Conservation (phyloP, 2,888 invertebrate genomes). For the Mythimna pallens region DNA sequence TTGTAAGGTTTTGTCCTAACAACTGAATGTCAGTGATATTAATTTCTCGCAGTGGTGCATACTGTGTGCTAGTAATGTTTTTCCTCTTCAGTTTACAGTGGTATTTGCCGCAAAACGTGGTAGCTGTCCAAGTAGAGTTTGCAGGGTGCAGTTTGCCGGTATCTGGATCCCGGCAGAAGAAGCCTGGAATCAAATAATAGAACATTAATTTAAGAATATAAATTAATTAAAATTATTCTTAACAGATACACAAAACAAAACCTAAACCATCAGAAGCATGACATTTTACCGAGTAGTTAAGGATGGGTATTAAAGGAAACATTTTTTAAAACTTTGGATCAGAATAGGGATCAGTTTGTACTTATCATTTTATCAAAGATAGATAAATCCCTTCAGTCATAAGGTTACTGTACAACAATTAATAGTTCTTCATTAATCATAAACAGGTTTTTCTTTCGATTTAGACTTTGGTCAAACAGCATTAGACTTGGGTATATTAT, state of each 20-base stretch:
- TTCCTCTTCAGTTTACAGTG: slow-evolving; percentile 81
- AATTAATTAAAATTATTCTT: neutral
- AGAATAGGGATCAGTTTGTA: neutral
- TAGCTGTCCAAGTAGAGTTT: slow-evolving; percentile 84
- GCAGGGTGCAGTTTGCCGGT: slow-evolving; percentile 80
- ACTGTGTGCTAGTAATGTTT: slow-evolving; percentile 66
- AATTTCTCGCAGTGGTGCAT: slow-evolving; percentile 69
- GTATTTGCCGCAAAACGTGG: slow-evolving; percentile 86
- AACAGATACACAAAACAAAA: neutral
- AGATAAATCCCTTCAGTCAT: neutral
- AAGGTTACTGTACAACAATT: too few species aligned
- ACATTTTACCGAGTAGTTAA: neutral
- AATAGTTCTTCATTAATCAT: neutral
- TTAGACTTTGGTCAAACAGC: neutral
- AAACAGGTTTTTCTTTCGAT: neutral
- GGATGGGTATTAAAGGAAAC: neutral
- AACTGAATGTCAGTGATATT: slow-evolving; percentile 67
- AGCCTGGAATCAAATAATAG: slow-evolving; percentile 74
- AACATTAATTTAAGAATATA: neutral
- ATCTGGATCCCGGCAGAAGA: slow-evolving; percentile 86
- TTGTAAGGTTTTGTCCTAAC: slow-evolving; percentile 12
- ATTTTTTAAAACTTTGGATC: neutral
- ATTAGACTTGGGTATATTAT: slow-evolving; percentile 1
- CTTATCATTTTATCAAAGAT: neutral
- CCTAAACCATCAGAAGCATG: neutral